Conservation (phyloP, 2,888 invertebrate genomes). For the Calliphora vomitoria region DNA sequence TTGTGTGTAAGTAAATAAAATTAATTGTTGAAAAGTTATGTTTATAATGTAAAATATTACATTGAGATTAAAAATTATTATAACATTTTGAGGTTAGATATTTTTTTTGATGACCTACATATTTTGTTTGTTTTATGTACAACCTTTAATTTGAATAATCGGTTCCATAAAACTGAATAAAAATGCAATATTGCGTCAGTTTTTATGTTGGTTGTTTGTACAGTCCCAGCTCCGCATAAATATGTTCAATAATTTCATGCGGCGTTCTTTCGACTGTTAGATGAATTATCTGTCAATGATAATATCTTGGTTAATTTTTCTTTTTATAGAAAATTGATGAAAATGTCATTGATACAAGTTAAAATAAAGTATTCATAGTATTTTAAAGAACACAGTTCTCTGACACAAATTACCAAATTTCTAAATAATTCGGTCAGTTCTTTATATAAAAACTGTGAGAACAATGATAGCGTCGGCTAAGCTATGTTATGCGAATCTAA, state of each 20-base stretch:
- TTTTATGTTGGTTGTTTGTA: conserved; percentile 55
- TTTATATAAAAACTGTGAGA: conserved; percentile 80
- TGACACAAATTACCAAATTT: conserved; percentile 66
- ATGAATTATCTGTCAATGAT: conserved; percentile 75
- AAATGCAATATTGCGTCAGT: too few species aligned
- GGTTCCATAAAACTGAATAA: too few species aligned
- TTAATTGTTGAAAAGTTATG: not conserved
- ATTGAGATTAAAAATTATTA: too few species aligned
- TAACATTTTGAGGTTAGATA: not conserved
- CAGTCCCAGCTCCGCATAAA: conserved; percentile 84
- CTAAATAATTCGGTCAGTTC: conserved; percentile 61
- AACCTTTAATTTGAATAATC: too few species aligned
- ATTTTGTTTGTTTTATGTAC: not conserved
- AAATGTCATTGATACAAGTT: conserved; percentile 80
- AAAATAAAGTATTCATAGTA: not conserved
- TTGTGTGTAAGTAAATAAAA: conserved; percentile 91
- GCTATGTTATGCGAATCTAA: conserved; percentile 84
- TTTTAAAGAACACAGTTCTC: conserved; percentile 65
- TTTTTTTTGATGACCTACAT: not conserved
- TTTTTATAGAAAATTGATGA: conserved; percentile 76
- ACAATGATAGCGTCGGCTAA: conserved; percentile 81
- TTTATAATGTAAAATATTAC: not conserved
- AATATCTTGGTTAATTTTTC: conserved; percentile 80
- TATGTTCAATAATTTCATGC: conserved; percentile 78
- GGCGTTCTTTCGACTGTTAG: conserved; percentile 83